phyloP scores from a whole-genome alignment of 2,888 invertebrate genomes.

The Nomada ferruginata region DNA sequence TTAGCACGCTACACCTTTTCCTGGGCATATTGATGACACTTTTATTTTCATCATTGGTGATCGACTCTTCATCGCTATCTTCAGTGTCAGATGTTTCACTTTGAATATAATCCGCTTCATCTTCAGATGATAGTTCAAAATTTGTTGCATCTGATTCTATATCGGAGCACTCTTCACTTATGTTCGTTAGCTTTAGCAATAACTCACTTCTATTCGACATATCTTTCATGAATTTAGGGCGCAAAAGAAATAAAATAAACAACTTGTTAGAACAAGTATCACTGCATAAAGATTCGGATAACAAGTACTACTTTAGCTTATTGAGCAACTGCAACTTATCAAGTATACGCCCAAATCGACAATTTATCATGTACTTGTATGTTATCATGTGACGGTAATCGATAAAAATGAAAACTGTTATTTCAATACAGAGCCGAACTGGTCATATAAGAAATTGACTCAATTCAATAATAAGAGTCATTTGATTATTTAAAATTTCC shows the following conservation, averaged over 20 bases:
- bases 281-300: too few relatives aligned
- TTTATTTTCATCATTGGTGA: constrained; percentile 56
- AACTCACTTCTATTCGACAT: constrained; percentile 36
- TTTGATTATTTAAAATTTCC: too few relatives aligned
- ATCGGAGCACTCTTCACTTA: constrained; percentile 44
- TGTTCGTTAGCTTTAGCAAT: constrained; percentile 35
- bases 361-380: too few relatives aligned
- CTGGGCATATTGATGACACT: constrained; percentile 59
- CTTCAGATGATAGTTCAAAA: constrained; percentile 56
- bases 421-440: too few relatives aligned
- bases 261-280: background rate
- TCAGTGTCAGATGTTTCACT: constrained; percentile 54
- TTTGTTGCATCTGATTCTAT: constrained; percentile 38
- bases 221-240: constrained; percentile 54
- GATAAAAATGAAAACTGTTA: too few relatives aligned
- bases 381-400: too few relatives aligned
- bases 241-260: constrained; percentile 52
- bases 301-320: too few relatives aligned
- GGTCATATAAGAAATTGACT: too few relatives aligned
- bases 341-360: too few relatives aligned
- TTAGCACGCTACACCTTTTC: constrained; percentile 59
- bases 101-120: constrained; percentile 53
- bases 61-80: constrained; percentile 56
- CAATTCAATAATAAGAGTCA: too few relatives aligned
- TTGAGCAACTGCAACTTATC: too few relatives aligned